A percentile compares a stretch with the other conserved stretches of the same genome.
phyloP scores from a whole-genome alignment of 2,888 invertebrate genomes.

The Eledone cirrhosa region DNA sequence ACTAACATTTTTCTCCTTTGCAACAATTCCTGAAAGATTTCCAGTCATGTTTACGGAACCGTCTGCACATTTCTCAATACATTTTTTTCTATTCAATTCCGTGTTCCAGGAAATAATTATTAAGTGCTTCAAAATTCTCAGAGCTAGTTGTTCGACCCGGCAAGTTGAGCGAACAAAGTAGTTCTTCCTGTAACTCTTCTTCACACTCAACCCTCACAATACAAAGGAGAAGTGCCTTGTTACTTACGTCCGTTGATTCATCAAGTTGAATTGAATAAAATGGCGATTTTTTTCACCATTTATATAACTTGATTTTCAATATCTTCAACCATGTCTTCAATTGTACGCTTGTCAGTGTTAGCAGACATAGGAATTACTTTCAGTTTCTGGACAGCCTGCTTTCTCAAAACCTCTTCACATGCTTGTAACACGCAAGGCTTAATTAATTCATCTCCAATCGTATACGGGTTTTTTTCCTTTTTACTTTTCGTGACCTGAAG shows the following conservation, averaged over 20 bases:
- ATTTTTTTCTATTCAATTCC: neutral
- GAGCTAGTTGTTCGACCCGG: neutral
- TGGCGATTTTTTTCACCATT: neutral
- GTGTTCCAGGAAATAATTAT: neutral
- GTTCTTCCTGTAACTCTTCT: too few species aligned
- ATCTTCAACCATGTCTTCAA: too few species aligned
- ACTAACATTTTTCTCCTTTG: neutral
- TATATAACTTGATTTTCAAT: slow-evolving; percentile 1
- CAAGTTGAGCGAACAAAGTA: too few species aligned
- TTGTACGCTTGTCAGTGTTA: neutral
- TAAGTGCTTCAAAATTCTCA: neutral
- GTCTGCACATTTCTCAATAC: neutral
- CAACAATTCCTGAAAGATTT: neutral
- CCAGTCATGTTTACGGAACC: neutral
- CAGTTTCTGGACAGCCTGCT: neutral
- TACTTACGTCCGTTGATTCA: too few species aligned
- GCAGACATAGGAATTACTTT: too few species aligned
- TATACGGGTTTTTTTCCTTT: neutral
- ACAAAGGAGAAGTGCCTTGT: too few species aligned
- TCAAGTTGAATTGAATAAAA: neutral
- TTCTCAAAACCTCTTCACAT: neutral
- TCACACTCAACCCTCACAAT: too few species aligned
- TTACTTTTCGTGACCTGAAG: neutral
- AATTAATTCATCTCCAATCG: neutral
- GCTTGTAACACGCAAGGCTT: neutral